Percentiles rank a stretch among this genome's conserved stretches.
Evolutionary conservation across 37 sponge, comb jelly and placozoan species (phyloP).

Genomic region (Petrosia ficiformis): DNA sequence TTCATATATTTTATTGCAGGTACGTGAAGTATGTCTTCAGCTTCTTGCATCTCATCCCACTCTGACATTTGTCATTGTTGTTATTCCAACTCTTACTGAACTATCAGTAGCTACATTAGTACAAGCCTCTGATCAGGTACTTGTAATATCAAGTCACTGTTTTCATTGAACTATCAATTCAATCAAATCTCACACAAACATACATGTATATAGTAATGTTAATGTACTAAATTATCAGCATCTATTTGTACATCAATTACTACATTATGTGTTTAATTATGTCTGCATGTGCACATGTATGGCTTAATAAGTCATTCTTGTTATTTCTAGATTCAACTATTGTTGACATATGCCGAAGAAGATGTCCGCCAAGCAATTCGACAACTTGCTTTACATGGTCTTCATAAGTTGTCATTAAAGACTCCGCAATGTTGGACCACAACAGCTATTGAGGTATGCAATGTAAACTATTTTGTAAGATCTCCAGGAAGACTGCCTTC

Average conservation of each 20-base stretch:
- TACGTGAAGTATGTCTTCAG: conserved; percentile 71
- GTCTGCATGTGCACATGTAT: no score
- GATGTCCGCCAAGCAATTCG: conserved; percentile 57
- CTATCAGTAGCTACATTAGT: conserved; percentile 57
- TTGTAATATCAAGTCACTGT: background rate
- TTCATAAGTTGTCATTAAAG: conserved; percentile 26
- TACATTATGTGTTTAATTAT: no score
- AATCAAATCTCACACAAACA: background rate
- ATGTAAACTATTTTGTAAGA: background rate
- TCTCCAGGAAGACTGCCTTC: no score
- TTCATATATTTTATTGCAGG: conserved; percentile 37
- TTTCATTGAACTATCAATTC: background rate
- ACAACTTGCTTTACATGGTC: conserved; percentile 27
- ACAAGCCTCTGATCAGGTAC: conserved; percentile 69
- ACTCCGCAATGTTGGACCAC: conserved; percentile 70
- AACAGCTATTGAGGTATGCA: conserved; percentile 48
- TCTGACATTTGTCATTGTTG: conserved; percentile 48
- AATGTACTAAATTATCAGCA: no score
- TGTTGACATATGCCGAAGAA: conserved; percentile 41
- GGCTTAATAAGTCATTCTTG: no score
- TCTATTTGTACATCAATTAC: no score
- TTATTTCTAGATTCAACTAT: conserved; percentile 41
- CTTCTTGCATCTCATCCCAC: conserved; percentile 77
- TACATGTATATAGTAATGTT: background rate
- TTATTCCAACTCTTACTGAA: conserved; percentile 76